Evolutionary conservation across 2,888 invertebrate species (phyloP), one percentile per base, ranked within the genome.

Genomic region (Creontiades dilutus): DNA sequence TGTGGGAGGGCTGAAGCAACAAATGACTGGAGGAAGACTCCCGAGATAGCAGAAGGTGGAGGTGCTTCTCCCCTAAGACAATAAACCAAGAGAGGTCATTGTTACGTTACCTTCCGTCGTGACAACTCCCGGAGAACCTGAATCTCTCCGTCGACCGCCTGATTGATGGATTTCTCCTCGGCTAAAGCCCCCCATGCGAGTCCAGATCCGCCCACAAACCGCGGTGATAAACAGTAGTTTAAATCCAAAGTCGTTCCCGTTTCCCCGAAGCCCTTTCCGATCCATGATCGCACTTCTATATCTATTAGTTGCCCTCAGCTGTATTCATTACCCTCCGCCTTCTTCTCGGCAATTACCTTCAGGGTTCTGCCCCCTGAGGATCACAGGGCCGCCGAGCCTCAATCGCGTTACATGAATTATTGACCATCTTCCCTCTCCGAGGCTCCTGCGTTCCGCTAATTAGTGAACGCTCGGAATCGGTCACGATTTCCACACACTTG

Each of bases 401-500:
- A 82, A 82, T 82, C 82, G 82, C 82, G 19, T 52, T 82, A 82
- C 82, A 82, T 82, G 82, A 82, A 82, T 82, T 82, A 82, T 82
- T 47, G 82, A 82, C 82, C 82, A 23, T 46, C 78, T 82, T 82
- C 82, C 47, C 76, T 81, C 19, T 47, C 47, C 5, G 52, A 52
- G 23, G 82, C 82, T 82, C 23, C 82, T 48, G 47, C 82, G 47
- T 52, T 82, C 82, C 52, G 52, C 82, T 82, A 82, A 82, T 82
- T 82, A 82, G 48, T 82, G 19, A 52, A 23, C 47, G 48, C 23
- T 68, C n/a, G 82, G 52, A 82, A 52, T 52, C 27, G 47, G 48
- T 82, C 82, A 82, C 82, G 82, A 82, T 46, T 68, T 68, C 68
- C 68, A 68, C 68, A 68, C 68, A 68, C 68, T 68, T 68, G 68